Base-by-base conservation (phyloP, 2,888 invertebrate species). In the Heliconius hortense region DNA sequence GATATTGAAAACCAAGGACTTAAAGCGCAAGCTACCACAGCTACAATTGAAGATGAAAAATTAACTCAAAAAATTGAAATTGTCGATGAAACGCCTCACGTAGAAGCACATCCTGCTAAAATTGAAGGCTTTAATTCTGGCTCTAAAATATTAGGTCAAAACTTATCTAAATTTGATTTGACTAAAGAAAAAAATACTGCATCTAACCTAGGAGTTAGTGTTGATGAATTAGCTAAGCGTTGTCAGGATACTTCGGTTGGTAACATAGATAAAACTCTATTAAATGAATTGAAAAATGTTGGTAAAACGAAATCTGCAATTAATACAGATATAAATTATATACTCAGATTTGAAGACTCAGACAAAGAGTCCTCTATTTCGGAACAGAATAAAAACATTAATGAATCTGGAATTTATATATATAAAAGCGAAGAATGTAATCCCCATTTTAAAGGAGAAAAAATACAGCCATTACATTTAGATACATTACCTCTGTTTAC, bases 21-120 rank as follows among this genome's bases (percentile, higher is more conserved):
- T 26, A 53, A 64, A 56, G 15, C 26, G 28, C 39, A 59, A 18
- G 80, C 85, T 0, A 87, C 85, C 0, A 86, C 86, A 43, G 80
- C 79, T 2, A 85, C 83, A 77, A 79, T 84, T 70, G 77, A 82
- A 11, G 85, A 86, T 64, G 88, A 88, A 62, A 80, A 85, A 74
- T 78, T 89, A 18, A 75, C 76, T 26, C 89, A 91, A 76, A 90
- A 87, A 79, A 35, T 89, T 2, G 90, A 91, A 81, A 74, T 77
- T 1, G 82, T 89, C 21, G 82, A 88, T 0, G 90, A 91, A 79
- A 82, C 83, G 1, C 83, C 86, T 4, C 24, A 87, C 28, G 86
- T 86, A 39, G 88, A 87, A 82, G 83, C 86, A 28, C 81, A 83
- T 1, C 81, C 79, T 21, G 72, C 81, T 35, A 81, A 83, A 74